These are phyloP conservation scores for Uloborus diversus DNA, from an alignment of 1,140 invertebrate species.

Conservation along the genomic window DNA sequence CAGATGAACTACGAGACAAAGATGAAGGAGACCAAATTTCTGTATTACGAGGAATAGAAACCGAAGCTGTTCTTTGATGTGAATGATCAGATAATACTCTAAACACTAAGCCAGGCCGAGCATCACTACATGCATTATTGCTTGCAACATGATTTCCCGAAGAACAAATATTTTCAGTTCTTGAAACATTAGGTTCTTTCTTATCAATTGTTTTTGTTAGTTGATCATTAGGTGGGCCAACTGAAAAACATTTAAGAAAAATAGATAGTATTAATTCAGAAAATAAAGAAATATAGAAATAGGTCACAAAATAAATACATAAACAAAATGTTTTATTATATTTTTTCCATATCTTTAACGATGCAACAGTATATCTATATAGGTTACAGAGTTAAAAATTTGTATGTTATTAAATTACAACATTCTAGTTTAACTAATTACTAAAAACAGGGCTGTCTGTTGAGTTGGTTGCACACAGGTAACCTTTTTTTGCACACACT, in stretches of 20 bases:
- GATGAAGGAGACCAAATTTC: conserved; percentile 73
- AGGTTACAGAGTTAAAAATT: too few species aligned
- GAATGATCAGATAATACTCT: conserved; percentile 27
- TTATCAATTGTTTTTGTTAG: conserved; percentile 26
- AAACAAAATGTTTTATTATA: too few species aligned
- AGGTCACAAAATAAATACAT: too few species aligned
- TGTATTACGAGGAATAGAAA: conserved; percentile 81
- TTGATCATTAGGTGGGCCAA: conserved; percentile 19
- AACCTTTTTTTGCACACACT: too few species aligned
- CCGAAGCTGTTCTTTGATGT: conserved; percentile 61
- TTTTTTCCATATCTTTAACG: too few species aligned
- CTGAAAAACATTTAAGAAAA: conserved; percentile 10
- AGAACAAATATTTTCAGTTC: not conserved
- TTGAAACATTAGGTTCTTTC: not conserved
- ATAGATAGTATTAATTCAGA: not conserved
- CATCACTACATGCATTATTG: conserved; percentile 7
- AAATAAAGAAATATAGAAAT: not conserved
- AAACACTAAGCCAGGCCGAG: conserved; percentile 46
- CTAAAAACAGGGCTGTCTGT: too few species aligned
- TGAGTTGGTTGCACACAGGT: too few species aligned
- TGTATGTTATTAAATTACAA: too few species aligned
- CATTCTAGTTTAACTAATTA: too few species aligned
- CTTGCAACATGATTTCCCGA: not conserved
- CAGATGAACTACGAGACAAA: conserved; percentile 57
- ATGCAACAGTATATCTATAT: too few species aligned